Evolutionary conservation across 2,888 invertebrate species (phyloP), one percentile per base, ranked within the genome.

Genomic region (Tachina fera): DNA sequence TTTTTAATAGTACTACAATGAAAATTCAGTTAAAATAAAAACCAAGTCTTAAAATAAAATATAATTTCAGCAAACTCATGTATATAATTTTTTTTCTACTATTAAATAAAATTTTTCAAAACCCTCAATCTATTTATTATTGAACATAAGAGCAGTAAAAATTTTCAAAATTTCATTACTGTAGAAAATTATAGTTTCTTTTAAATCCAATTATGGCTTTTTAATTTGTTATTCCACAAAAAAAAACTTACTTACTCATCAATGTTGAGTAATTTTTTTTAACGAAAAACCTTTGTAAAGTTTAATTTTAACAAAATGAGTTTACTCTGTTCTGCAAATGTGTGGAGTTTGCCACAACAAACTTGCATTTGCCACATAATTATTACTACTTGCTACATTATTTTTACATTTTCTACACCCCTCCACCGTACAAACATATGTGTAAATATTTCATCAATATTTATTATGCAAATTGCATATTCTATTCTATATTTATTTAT

Each of bases 381-480:
- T 68, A 56, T 61, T 51, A 75, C 45, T 75, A 60, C 74, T 67
- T 19, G 51, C 51, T 19, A 19, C 49, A 58, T 45, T 72, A 70
- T 71, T 79, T 79, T 77, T n/a, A 5, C 13, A 45, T 68, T 13
- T 47, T 53, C 31, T 53, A 14, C 45, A 16, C 51, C 45, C 13
- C 3, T 43, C 9, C 13, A 8, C 0, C 53, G 47, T 31, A 31
- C 31, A 31, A 6, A 19, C 49, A 6, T 58, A 22, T 67, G 53
- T 70, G 51, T 83, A 80, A 86, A 86, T 86, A 76, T 76, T 83
- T 86, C 83, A 86, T 80, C 83, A 83, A 86, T 86, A 83, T 86
- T 88, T 87, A 88, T 88, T 88, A 88, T 88, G 87, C 87, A 88
- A 87, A 87, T 88, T 88, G 86, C 84, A 85, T 85, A 86, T 83